Evolutionary conservation across 2,888 invertebrate species (phyloP).

Genomic region (Charanyca ferruginea): DNA sequence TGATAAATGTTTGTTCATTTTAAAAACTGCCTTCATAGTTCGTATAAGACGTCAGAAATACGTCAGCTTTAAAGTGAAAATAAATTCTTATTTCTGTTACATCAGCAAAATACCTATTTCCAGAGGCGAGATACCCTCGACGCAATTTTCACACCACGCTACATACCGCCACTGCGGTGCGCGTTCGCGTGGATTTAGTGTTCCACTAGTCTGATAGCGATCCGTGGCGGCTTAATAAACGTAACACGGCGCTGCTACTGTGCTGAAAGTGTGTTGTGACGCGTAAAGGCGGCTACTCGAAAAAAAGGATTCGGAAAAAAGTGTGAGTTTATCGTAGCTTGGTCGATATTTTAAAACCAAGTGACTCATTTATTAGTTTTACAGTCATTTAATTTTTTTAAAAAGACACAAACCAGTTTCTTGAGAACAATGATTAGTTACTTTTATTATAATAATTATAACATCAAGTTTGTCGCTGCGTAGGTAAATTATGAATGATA

Average conservation of each 20-base stretch:
- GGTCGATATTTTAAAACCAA: not conserved
- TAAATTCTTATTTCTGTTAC: not conserved
- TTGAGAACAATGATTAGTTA: too few relatives aligned
- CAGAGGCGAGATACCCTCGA: not conserved
- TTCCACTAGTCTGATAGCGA: slow-evolving; percentile 23
- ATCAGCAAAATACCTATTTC: not conserved
- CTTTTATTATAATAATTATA: too few relatives aligned
- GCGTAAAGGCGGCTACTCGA: not conserved
- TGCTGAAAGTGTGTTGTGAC: slow-evolving; percentile 32
- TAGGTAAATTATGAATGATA: too few relatives aligned
- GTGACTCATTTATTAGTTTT: too few relatives aligned
- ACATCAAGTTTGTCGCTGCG: too few relatives aligned
- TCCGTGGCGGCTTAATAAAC: slow-evolving; percentile 21
- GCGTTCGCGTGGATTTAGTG: slow-evolving; percentile 33
- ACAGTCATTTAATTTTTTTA: too few relatives aligned
- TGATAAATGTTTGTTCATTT: not conserved
- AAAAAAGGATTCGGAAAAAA: not conserved
- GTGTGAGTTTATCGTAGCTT: not conserved
- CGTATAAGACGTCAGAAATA: not conserved
- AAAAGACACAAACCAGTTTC: too few relatives aligned
- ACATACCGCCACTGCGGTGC: slow-evolving; percentile 26
- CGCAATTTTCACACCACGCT: slow-evolving; percentile 14
- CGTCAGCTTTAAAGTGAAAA: not conserved
- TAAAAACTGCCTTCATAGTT: not conserved
- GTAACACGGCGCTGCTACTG: not conserved